Evolutionary conservation across 2,797 vertebrate species (phyloP).

Genomic region (Hemibagrus guttatus): DNA sequence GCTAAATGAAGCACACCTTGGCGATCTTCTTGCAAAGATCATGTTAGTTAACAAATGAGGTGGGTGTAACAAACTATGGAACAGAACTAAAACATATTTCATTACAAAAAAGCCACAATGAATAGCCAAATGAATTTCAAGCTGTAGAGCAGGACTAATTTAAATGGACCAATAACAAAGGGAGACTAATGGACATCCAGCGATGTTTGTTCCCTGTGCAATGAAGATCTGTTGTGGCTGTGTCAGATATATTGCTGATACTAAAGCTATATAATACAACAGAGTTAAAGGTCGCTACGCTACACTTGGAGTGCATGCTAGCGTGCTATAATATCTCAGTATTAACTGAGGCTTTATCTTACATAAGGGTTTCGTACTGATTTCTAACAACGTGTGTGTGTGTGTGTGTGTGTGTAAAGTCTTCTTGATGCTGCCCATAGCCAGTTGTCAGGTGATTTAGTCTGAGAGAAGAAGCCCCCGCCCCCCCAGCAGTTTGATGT

Average conservation of each 20-base stretch:
- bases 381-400: not conserved
- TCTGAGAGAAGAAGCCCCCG: not conserved
- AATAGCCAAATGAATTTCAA: not conserved
- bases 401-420: not conserved
- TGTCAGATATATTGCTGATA: not conserved
- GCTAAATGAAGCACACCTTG: not conserved
- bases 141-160: not conserved
- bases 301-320: not conserved
- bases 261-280: not conserved
- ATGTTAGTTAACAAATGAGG: not conserved
- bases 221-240: not conserved
- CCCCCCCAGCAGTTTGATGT: conserved; percentile 12
- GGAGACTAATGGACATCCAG: not conserved
- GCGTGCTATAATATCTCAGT: not conserved
- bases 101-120: not conserved
- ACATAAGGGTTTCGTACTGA: no score
- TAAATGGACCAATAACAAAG: not conserved
- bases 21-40: not conserved
- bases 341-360: not conserved
- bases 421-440: not conserved
- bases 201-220: not conserved
- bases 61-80: not conserved
- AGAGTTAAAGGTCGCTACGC: not conserved
- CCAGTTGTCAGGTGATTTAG: conserved; percentile 12
- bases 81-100: not conserved